Conservation (phyloP, 2,888 invertebrate genomes). For the Cephus pygmeus region DNA sequence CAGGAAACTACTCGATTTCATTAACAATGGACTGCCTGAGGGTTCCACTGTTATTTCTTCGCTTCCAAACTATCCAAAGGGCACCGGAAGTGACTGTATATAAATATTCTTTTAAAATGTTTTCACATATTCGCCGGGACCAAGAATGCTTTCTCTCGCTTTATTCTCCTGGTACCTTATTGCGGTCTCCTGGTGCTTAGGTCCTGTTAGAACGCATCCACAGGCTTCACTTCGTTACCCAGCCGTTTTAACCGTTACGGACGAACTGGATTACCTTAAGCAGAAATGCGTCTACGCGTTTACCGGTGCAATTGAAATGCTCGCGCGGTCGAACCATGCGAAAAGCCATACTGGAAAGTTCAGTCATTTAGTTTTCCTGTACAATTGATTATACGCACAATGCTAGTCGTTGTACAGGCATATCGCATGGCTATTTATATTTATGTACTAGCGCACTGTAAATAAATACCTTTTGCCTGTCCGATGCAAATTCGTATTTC, state of each 20-base stretch:
- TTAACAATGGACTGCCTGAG: neutral
- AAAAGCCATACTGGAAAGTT: neutral
- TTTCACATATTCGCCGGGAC: neutral
- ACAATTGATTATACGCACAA: neutral
- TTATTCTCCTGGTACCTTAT: slow-evolving; percentile 19
- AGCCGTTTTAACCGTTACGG: slow-evolving; percentile 32
- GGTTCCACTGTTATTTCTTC: neutral
- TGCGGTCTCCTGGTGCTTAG: slow-evolving; percentile 16
- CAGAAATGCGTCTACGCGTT: neutral
- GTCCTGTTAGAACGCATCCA: slow-evolving; percentile 17
- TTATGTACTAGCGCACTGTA: neutral
- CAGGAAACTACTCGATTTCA: neutral
- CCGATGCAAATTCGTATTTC: neutral
- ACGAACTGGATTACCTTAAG: slow-evolving; percentile 32
- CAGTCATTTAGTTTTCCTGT: neutral
- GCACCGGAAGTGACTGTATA: neutral
- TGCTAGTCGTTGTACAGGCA: neutral
- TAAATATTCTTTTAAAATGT: neutral
- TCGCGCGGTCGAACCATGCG: neutral
- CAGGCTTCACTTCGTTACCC: slow-evolving; percentile 26
- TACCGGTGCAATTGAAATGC: neutral
- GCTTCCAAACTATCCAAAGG: neutral
- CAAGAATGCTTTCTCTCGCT: slow-evolving; percentile 10
- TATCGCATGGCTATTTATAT: neutral
- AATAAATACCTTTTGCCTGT: neutral